Evolutionary conservation across 2,888 invertebrate genomes (phyloP).

Genomic region (Ennomos fuscantarius): DNA sequence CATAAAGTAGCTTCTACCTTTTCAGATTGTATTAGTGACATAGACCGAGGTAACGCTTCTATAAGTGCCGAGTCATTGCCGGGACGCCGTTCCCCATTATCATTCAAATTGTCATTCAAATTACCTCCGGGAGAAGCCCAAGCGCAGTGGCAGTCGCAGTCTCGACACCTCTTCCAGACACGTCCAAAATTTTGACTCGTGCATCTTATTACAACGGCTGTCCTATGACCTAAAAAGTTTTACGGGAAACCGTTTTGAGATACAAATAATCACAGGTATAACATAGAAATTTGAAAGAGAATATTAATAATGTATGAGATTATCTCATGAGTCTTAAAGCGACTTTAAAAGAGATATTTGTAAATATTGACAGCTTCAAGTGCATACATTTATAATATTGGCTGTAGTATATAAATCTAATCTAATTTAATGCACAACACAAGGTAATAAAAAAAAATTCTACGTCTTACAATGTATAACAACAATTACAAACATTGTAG

Average conservation of each 20-base stretch:
- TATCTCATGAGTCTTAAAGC: too few relatives aligned
- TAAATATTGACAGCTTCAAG: too few relatives aligned
- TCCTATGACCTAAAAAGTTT: conserved; percentile 32
- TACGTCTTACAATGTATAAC: conserved; percentile 58
- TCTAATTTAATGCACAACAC: conserved; percentile 6
- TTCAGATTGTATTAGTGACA: conserved; percentile 53
- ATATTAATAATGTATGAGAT: too few relatives aligned
- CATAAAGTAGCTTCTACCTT: conserved; percentile 32
- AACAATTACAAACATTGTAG: conserved; percentile 72
- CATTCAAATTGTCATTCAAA: conserved; percentile 81
- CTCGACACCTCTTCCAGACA: conserved; percentile 73
- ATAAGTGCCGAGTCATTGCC: conserved; percentile 70
- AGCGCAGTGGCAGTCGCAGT: conserved; percentile 76
- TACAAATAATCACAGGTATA: neutral
- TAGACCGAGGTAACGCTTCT: conserved; percentile 55
- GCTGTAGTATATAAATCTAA: too few relatives aligned
- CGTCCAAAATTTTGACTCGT: conserved; percentile 44
- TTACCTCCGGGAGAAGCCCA: conserved; percentile 61
- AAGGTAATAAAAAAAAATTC: conserved; percentile 36
- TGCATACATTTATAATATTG: neutral
- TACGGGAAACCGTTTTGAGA: conserved; percentile 10
- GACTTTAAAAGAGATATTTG: too few relatives aligned
- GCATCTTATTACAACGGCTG: conserved; percentile 47
- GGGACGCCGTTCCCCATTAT: conserved; percentile 76
- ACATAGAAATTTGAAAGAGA: too few relatives aligned